Evolutionary conservation across 1,140 invertebrate species (phyloP).

Genomic region (Battus philenor): DNA sequence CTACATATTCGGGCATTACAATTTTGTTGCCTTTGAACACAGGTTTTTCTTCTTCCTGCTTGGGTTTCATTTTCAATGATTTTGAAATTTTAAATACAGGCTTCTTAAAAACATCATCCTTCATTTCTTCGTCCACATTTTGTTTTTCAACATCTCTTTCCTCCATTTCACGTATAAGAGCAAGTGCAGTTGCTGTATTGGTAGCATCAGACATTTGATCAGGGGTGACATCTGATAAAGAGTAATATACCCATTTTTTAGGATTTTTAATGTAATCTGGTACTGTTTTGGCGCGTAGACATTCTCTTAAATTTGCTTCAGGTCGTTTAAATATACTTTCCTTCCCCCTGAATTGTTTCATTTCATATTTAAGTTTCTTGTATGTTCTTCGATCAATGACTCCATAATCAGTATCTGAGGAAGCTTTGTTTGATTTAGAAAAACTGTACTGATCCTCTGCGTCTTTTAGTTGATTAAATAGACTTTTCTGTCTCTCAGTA

Average conservation of each 20-base stretch:
- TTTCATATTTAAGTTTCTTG: conserved; percentile 23
- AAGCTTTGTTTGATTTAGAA: conserved; percentile 59
- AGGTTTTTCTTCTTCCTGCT: conserved; percentile 62
- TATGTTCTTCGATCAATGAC: conserved; percentile 37
- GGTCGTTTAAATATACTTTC: conserved; percentile 87
- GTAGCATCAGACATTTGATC: conserved; percentile 84
- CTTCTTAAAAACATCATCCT: conserved; percentile 72
- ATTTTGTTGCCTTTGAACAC: conserved; percentile 81
- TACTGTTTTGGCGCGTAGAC: conserved; percentile 71
- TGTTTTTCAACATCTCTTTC: conserved; percentile 64
- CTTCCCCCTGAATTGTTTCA: conserved; percentile 80
- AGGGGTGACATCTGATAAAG: conserved; percentile 81
- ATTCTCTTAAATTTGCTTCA: conserved; percentile 77
- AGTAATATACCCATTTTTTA: conserved; percentile 86
- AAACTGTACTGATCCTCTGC: conserved; percentile 75
- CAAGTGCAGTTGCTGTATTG: conserved; percentile 83
- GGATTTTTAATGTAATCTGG: conserved; percentile 85
- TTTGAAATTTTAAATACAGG: conserved; percentile 56
- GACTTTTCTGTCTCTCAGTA: conserved; percentile 69
- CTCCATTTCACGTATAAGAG: conserved; percentile 82
- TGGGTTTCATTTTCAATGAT: conserved; percentile 34
- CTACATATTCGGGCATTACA: conserved; percentile 88
- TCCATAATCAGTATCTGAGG: conserved; percentile 37
- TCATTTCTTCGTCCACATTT: conserved; percentile 30
- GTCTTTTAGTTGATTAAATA: conserved; percentile 75